Conservation (phyloP, 2,888 invertebrate genomes). For the Pandemis corylana region DNA sequence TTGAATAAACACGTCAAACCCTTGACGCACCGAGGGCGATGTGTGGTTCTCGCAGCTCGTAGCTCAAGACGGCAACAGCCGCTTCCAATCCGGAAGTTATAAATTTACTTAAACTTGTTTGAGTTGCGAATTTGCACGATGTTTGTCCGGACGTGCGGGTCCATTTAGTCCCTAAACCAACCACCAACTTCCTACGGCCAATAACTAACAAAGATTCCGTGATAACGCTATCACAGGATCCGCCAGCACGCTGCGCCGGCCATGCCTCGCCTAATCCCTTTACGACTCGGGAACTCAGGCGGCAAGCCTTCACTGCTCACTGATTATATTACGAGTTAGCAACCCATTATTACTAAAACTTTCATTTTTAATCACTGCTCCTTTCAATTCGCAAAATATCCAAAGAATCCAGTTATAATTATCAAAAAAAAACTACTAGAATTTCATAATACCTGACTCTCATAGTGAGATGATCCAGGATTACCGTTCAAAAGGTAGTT, state of each 20-base stretch:
- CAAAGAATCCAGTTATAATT: not conserved
- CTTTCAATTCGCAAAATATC: not conserved
- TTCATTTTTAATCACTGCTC: not conserved
- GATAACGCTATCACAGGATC: conserved; percentile 56
- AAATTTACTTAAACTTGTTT: conserved; percentile 83
- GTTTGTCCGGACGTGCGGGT: conserved; percentile 82
- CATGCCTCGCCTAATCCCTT: conserved; percentile 42
- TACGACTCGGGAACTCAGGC: conserved; percentile 30
- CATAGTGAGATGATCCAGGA: conserved; percentile 39
- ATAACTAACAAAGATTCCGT: conserved; percentile 67
- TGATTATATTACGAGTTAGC: not conserved
- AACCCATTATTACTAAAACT: not conserved
- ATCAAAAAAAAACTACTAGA: conserved; percentile 4
- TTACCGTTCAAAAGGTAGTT: conserved; percentile 41
- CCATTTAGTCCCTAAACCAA: conserved; percentile 78
- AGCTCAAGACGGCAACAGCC: conserved; percentile 60
- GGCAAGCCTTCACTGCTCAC: conserved; percentile 12
- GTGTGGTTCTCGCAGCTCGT: conserved; percentile 36
- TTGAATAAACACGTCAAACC: conserved; percentile 45
- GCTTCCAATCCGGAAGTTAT: conserved; percentile 77
- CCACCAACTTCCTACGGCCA: conserved; percentile 72
- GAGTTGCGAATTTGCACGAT: conserved; percentile 78
- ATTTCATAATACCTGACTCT: conserved; percentile 16
- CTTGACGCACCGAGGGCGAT: conserved; percentile 30
- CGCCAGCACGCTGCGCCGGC: conserved; percentile 27